Conservation (phyloP, 2,888 invertebrate species). For the Heliconius ethilla region DNA sequence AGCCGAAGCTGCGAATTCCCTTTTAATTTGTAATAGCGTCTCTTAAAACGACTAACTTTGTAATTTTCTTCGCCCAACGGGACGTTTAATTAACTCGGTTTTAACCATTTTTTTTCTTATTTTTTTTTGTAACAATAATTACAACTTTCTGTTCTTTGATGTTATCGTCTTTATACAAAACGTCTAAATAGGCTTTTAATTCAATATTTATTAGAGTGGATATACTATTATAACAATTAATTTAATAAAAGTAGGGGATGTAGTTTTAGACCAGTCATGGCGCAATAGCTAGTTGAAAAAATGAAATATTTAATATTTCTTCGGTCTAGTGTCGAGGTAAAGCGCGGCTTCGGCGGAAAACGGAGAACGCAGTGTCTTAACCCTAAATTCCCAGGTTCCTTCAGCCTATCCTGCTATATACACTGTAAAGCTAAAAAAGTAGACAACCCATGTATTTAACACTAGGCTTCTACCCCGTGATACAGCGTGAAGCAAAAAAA, state of each 20-base stretch:
- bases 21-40: constrained; percentile 25
- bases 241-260: no score
- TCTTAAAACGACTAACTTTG: constrained; percentile 22
- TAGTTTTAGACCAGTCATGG: no score
- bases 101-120: constrained; percentile 26
- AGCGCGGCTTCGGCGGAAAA: not conserved
- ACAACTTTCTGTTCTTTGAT: constrained; percentile 22
- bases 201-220: not conserved
- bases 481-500: not conserved
- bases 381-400: not conserved
- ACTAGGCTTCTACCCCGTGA: not conserved
- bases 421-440: not conserved
- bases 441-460: no score
- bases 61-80: constrained; percentile 29
- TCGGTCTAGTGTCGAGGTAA: no score
- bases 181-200: not conserved
- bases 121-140: constrained; percentile 20
- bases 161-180: constrained; percentile 17
- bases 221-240: not conserved
- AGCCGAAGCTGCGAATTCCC: constrained; percentile 17
- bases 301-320: no score
- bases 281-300: no score
- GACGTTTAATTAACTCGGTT: constrained; percentile 40
- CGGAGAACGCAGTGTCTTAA: not conserved
- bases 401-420: not conserved